Evolutionary conservation across 1,140 invertebrate genomes (phyloP), one percentile per base, ranked within the genome.

Genomic region (Drosophila nasuta): DNA sequence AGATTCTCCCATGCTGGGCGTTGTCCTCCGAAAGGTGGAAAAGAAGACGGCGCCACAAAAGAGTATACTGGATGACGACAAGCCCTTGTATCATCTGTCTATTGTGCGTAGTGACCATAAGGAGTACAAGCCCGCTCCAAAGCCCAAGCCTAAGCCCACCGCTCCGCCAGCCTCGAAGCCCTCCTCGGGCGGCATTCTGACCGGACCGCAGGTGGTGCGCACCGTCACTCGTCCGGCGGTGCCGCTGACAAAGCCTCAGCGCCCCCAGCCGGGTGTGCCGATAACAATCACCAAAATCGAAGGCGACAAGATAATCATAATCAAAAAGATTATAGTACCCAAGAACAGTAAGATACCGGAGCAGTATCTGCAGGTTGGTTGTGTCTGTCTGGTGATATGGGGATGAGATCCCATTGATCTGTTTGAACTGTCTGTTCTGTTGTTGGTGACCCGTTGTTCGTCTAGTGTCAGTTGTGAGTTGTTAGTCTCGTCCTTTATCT

Each of bases 291-390:
- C 91, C 25, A 92, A 81, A 57, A 92, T 92, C 66, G 91, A 92
- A 67, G 92, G 92, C 51, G 92, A 92, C 68, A 92, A 92, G 82
- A 92, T 92, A 25, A 92, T 92, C 46, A 92, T 92, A 58, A 92
- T 92, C 56, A 92, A 92, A 79, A 92, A 92, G 71, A 81, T 92
- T 38, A 58, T 91, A 48, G 85, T 92, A 28, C 91, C 91, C 41
- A 92, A 92, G 80, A 92, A 92, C 63, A 83, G 89, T 76, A 92
- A 92, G 91, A 87, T 92, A 77, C 91, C 91, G 86, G 91, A 91
- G 58, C 90, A 92, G 74, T 92, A 91, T 87, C 82, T 87, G 15
- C 82, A 92, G 88, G 88, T 92, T 92, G 91, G 91, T 92, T 77
- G 46, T 63, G 59, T 38, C 59, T 52, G 41, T 66, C 65, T 75